Conservation (phyloP, 1,140 invertebrate species). For the Trichoplusia ni region DNA sequence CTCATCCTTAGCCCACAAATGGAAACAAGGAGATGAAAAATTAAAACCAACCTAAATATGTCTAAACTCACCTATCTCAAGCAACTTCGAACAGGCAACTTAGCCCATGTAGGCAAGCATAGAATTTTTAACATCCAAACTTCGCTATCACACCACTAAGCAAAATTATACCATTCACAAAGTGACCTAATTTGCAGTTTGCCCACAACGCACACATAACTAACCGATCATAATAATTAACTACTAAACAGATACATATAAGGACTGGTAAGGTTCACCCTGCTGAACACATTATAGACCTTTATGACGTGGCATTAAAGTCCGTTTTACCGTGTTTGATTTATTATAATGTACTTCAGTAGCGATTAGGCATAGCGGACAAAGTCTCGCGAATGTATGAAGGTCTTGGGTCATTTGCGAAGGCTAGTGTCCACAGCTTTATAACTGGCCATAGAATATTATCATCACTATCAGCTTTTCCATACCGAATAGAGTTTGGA, state of each 20-base stretch:
- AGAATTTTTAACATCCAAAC: not conserved
- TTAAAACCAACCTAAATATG: no score
- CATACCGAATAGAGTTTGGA: slow-evolving; percentile 7
- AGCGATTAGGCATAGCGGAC: slow-evolving; percentile 6
- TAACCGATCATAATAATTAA: slow-evolving; percentile 34
- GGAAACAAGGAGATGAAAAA: no score
- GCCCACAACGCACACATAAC: slow-evolving; percentile 19
- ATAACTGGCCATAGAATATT: slow-evolving; percentile 5
- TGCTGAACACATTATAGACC: slow-evolving; percentile 6
- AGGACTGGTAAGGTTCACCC: slow-evolving; percentile 13
- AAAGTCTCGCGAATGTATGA: slow-evolving; percentile 19
- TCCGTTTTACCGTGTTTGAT: slow-evolving; percentile 4
- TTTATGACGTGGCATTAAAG: not conserved
- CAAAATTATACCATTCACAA: slow-evolving; percentile 1
- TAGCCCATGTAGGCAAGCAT: no score
- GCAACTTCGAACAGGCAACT: no score
- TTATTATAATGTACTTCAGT: slow-evolving; percentile 5
- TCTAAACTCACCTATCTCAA: no score
- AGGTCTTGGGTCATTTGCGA: slow-evolving; percentile 24
- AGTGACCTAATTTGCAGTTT: slow-evolving; percentile 18
- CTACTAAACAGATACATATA: slow-evolving; percentile 28
- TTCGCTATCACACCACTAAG: not conserved
- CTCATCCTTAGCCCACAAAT: no score
- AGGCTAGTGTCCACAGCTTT: slow-evolving; percentile 11
- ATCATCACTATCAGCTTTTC: not conserved